Conservation (phyloP, 2,888 invertebrate species). For the Dysmachus trigonus region DNA sequence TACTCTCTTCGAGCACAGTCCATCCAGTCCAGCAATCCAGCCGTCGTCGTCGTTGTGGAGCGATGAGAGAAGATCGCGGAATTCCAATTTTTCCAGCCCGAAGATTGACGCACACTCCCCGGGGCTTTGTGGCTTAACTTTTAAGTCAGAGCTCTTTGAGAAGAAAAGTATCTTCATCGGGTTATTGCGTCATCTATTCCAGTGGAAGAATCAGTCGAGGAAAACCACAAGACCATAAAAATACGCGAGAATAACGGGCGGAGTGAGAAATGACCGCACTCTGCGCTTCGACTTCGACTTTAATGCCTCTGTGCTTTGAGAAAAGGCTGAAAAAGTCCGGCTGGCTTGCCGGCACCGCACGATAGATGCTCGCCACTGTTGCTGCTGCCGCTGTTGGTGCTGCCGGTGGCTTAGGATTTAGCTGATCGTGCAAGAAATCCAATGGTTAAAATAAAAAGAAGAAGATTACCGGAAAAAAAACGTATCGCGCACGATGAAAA, state of each 20-base stretch:
- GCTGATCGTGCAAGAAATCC: not conserved
- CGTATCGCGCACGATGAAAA: not conserved
- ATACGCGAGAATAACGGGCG: slow-evolving; percentile 33
- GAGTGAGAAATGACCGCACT: slow-evolving; percentile 22
- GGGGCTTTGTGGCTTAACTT: not conserved
- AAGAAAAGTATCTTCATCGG: slow-evolving; percentile 26
- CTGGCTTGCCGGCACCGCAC: not conserved
- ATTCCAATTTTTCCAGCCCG: not conserved
- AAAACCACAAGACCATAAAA: slow-evolving; percentile 38
- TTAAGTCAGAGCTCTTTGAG: not conserved
- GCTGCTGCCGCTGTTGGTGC: not conserved
- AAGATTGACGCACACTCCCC: not conserved
- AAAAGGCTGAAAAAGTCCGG: not conserved
- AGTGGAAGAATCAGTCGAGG: slow-evolving; percentile 16
- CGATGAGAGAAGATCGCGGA: not conserved
- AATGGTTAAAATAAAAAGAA: not conserved
- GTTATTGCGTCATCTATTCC: slow-evolving; percentile 39
- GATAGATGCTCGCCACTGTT: not conserved
- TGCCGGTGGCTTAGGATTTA: not conserved
- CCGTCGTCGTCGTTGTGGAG: not conserved
- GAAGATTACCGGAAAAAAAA: not conserved
- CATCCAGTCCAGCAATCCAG: not conserved
- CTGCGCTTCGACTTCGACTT: not conserved
- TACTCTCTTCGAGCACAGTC: not conserved
- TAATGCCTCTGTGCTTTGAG: not conserved